phyloP scores from a whole-genome alignment of 2,888 invertebrate species.

The Psylliodes chrysocephalus region DNA sequence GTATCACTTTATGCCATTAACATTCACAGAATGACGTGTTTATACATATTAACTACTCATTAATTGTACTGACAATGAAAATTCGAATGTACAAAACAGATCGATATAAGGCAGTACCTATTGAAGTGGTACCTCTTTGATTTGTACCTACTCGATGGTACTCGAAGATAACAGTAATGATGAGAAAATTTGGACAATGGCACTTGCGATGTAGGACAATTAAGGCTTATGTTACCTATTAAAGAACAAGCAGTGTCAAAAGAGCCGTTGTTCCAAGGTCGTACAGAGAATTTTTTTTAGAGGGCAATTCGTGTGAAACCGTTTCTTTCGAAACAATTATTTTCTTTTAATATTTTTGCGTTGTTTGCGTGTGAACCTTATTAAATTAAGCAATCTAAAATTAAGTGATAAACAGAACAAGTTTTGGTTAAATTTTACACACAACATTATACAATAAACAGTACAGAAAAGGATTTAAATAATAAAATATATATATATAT shows the following conservation, averaged over 20 bases:
- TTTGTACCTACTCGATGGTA: slow-evolving; percentile 19
- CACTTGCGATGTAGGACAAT: slow-evolving; percentile 12
- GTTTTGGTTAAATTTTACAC: no score
- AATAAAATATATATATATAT: no score
- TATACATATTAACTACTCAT: slow-evolving; percentile 10
- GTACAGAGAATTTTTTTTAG: slow-evolving; percentile 4
- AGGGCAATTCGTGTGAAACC: background rate
- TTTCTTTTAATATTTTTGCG: no score
- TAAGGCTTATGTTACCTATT: slow-evolving; percentile 20
- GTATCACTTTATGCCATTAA: slow-evolving; percentile 2
- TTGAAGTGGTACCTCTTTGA: slow-evolving; percentile 2
- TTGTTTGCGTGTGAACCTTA: no score
- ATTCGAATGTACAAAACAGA: background rate
- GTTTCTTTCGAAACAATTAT: background rate
- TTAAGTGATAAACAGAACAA: no score
- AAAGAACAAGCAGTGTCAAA: slow-evolving; percentile 17
- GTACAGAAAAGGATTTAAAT: no score
- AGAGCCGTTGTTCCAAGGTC: slow-evolving; percentile 16
- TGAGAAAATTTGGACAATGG: slow-evolving; percentile 17
- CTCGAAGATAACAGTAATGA: slow-evolving; percentile 22
- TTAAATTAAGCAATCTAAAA: no score
- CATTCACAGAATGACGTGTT: slow-evolving; percentile 1
- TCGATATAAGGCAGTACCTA: slow-evolving; percentile 7
- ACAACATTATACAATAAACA: no score
- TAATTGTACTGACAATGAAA: slow-evolving; percentile 10